Percentiles rank a stretch among this genome's conserved stretches.
phyloP scores from a whole-genome alignment of 2,797 vertebrate species.

The Tarsius wallacei region DNA sequence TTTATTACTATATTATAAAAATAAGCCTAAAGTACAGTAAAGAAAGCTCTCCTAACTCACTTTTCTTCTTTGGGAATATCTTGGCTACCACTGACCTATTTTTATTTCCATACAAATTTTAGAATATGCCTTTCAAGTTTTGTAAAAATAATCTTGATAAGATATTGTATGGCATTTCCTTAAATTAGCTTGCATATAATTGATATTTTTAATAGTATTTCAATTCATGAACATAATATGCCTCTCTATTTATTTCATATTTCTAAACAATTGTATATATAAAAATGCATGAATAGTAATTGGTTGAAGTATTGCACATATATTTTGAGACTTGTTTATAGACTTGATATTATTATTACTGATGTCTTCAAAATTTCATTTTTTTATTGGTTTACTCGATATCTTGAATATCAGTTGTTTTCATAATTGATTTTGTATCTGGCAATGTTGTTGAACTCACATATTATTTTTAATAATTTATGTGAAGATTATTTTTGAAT shows the following conservation, averaged over 20 bases:
- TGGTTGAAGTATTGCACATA: background rate
- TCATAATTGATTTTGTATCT: background rate
- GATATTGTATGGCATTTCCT: background rate
- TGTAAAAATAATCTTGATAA: background rate
- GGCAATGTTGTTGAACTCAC: background rate
- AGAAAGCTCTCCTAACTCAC: background rate
- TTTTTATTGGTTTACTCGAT: background rate
- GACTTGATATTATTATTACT: background rate
- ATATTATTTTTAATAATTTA: background rate
- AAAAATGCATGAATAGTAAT: background rate
- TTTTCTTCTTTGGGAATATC: background rate
- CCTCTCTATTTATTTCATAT: background rate
- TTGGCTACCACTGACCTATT: background rate
- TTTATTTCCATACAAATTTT: conserved; percentile 17
- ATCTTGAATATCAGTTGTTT: background rate
- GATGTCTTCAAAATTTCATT: background rate
- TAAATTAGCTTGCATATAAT: conserved; percentile 10
- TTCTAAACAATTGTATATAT: background rate
- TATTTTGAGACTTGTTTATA: background rate
- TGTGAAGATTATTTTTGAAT: background rate
- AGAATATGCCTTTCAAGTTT: conserved; percentile 41
- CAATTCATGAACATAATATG: background rate
- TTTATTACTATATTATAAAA: conserved; percentile 55
- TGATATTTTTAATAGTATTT: conserved; percentile 14
- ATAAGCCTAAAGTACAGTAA: background rate